Evolutionary conservation across 2,797 vertebrate species (phyloP), one percentile per base, ranked within the genome.

Genomic region (Xyrichtys novacula): DNA sequence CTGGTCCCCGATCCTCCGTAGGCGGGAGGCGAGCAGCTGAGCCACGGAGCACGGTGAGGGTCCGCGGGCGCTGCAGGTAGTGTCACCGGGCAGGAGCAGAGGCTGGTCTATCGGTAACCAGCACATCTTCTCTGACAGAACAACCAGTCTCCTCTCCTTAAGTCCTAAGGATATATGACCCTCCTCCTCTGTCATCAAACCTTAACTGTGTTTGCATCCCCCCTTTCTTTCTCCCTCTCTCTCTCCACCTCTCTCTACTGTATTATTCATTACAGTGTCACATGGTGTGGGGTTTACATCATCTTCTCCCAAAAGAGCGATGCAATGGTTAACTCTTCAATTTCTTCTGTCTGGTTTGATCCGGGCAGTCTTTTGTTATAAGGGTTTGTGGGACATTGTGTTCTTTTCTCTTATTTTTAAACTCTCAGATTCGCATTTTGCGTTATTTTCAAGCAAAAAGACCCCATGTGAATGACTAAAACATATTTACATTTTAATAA

Each of bases 251-350:
- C 83, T 38, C 70, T 54, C 85, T 60, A 46, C 92, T 95, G 92
- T 94, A 95, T 95, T 96, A 96, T 96, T 95, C 95, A 96, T 96
- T 93, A 94, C 92, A 91, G 88, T 92, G 95, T 96, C 96, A 96
- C 96, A 95, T 96, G 96, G 91, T 95, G 84, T 90, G 89, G 89
- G 94, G 95, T 96, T 96, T 95, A 96, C 96, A 96, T 97, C 96
- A 97, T 97, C 95, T 93, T 91, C 85, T 95, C 94, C 94, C 95
- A 89, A 90, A 94, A 90, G 93, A 93, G 76, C 94, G 88, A 92
- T 86, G 91, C 92, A 89, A 89, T 90, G 89, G 89, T 95, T 95
- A 95, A 96, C 95, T 93, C 90, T 91, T 89, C 59, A 86, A 84
- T 87, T 83, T 85, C 93, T 88, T 85, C 68, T 63, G 83, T 58